phyloP scores from a whole-genome alignment of 2,113 vertebrate genomes.

The Gavia stellata region DNA sequence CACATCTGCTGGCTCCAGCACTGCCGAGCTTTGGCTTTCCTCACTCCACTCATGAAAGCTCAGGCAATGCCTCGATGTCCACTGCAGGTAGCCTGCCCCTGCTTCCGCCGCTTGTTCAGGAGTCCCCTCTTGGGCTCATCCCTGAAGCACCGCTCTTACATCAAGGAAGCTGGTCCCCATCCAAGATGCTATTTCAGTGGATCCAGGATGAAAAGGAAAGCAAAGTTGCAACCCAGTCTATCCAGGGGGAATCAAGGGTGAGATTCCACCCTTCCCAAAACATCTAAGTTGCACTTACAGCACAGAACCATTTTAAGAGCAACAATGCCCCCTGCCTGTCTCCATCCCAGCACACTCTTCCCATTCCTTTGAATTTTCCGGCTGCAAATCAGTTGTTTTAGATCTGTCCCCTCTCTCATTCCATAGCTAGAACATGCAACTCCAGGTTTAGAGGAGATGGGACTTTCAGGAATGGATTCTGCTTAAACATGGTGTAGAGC shows the following conservation, averaged over 20 bases:
- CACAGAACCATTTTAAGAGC: slow-evolving; percentile 37
- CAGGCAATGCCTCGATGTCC: background rate
- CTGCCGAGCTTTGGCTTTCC: background rate
- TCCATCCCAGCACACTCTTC: background rate
- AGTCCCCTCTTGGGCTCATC: background rate
- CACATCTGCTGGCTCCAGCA: background rate
- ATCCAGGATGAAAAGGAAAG: background rate
- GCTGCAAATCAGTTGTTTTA: background rate
- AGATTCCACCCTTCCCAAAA: slow-evolving; percentile 5
- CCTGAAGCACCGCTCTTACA: background rate
- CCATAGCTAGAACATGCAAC: background rate
- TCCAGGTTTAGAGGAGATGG: background rate
- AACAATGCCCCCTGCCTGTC: slow-evolving; percentile 60
- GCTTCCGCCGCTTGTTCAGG: background rate
- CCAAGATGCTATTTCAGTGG: background rate
- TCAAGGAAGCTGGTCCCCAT: background rate
- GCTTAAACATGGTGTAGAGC: background rate
- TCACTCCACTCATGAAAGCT: background rate
- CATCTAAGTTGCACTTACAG: background rate
- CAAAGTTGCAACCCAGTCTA: background rate
- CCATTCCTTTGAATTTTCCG: background rate
- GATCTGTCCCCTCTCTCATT: background rate
- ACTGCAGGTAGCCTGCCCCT: background rate
- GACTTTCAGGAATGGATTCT: background rate
- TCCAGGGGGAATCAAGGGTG: background rate